Evolutionary conservation across 2,797 vertebrate species (phyloP), one percentile per base, ranked within the genome.

Genomic region (Xenopus petersii): DNA sequence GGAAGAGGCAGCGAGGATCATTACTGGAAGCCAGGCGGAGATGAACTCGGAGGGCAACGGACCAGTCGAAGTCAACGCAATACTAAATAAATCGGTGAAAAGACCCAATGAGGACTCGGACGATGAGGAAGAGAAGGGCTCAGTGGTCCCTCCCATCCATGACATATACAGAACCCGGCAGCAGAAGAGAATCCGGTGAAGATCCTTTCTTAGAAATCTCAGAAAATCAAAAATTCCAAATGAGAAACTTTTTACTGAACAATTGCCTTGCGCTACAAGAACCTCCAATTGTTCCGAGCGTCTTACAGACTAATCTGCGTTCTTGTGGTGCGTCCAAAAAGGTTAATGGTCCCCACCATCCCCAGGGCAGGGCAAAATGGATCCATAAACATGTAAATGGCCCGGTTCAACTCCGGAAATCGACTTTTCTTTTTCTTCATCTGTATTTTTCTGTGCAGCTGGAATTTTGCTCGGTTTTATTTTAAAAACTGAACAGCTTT

Each of bases 151-250:
- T 1, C 98, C 98, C 0, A 92, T 98, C 74, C 97, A 99, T 0
- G 97, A 99, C 90, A 98, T 99, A 84, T 99, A 99, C 90, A 94
- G 98, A 69, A 91, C 97, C 0, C 92, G 98, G 49, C 98, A 99
- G 83, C 98, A 99, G 88, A 99, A 99, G 85, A 93, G 97, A 83
- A 98, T 98, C 84, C 96, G 97, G 90, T 98, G 93, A 96, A 71
- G 24, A 5, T 3, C 15, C 10, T 48, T 30, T 4, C 4, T 30
- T 30, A 4, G 21, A 30, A 30, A 6, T 55, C 2, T 15, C 15
- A 26, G 13, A 64, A 21, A 21, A 21, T 21, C 33, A 60, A 5
- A 24, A 51, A 49, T 15, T 13, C 24, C 26, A 1, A 2, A 49
- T 26, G 77, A 83, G 80, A 76, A 67, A 82, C 83, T 80, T 80